Conservation (phyloP, 1,140 invertebrate species). For the Drosophila orosa region DNA sequence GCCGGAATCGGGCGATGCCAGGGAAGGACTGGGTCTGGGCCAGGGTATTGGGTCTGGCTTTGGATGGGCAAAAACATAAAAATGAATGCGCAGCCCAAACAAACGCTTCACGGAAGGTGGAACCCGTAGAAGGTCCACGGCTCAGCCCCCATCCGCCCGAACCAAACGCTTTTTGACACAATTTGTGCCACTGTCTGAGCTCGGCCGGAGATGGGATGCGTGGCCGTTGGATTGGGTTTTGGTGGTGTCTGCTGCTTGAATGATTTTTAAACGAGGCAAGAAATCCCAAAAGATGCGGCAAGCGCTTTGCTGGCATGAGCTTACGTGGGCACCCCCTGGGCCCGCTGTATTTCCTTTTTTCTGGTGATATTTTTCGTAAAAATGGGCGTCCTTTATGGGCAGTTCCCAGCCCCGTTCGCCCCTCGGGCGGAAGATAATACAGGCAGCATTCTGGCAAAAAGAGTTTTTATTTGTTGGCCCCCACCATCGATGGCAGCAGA, state of each 20-base stretch:
- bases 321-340: conserved; percentile 60
- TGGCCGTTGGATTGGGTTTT: conserved; percentile 47
- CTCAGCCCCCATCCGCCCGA: conserved; percentile 8
- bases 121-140: conserved; percentile 12
- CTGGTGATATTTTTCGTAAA: conserved; percentile 59
- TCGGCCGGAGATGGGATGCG: conserved; percentile 19
- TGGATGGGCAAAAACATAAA: conserved; percentile 76
- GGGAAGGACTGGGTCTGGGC: neutral
- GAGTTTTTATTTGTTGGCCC: conserved; percentile 58
- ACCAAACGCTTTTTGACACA: conserved; percentile 78
- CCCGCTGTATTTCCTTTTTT: conserved; percentile 35
- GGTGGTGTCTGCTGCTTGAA: conserved; percentile 80
- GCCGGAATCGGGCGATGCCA: conserved; percentile 5
- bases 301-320: conserved; percentile 74
- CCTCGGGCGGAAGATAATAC: conserved; percentile 65
- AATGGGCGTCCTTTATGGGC: conserved; percentile 63
- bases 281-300: conserved; percentile 81
- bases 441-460: conserved; percentile 58
- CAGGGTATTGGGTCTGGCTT: conserved; percentile 1
- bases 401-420: conserved; percentile 23
- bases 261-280: conserved; percentile 83
- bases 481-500: conserved; percentile 11
- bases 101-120: conserved; percentile 69
- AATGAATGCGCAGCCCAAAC: conserved; percentile 65
- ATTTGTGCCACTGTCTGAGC: conserved; percentile 75